These are phyloP conservation scores for Orthonyx spaldingii DNA, from an alignment of 2,113 vertebrate genomes.

Conservation along the genomic window DNA sequence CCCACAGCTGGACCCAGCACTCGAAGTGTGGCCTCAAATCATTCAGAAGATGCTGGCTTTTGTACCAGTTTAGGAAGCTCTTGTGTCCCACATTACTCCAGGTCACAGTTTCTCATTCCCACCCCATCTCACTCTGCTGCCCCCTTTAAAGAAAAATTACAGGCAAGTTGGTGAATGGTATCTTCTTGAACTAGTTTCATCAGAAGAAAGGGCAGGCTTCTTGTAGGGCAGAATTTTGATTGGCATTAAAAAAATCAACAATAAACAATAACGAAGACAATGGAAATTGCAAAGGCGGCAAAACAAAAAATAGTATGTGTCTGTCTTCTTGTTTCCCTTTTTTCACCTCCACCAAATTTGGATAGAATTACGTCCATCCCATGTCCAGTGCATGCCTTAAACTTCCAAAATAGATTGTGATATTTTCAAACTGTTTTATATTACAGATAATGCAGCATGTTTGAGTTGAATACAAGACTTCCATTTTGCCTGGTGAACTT, in stretches of 20 bases:
- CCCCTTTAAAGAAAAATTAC: not conserved
- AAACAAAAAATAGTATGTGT: not conserved
- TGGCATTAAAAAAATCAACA: not conserved
- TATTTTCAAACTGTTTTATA: not conserved
- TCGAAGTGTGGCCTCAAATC: not conserved
- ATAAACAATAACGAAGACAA: not conserved
- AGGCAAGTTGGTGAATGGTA: not conserved
- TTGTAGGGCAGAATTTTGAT: not conserved
- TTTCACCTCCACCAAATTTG: not conserved
- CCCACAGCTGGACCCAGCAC: not conserved
- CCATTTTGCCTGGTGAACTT: not conserved
- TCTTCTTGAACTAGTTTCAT: not conserved
- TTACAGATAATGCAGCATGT: not conserved
- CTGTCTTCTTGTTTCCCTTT: not conserved
- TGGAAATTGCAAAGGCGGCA: not conserved
- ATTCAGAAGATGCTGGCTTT: not conserved
- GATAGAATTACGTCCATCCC: not conserved
- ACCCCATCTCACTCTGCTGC: not conserved
- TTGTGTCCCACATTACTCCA: accelerated
- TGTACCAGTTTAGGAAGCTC: not conserved
- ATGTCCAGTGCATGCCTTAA: not conserved
- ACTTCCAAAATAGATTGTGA: not conserved
- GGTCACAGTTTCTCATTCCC: not conserved
- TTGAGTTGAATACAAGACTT: not conserved
- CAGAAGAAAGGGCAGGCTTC: not conserved